These are phyloP conservation scores for Cyrtodaria siliqua DNA, from an alignment of 2,888 invertebrate genomes.

Conservation along the genomic window DNA sequence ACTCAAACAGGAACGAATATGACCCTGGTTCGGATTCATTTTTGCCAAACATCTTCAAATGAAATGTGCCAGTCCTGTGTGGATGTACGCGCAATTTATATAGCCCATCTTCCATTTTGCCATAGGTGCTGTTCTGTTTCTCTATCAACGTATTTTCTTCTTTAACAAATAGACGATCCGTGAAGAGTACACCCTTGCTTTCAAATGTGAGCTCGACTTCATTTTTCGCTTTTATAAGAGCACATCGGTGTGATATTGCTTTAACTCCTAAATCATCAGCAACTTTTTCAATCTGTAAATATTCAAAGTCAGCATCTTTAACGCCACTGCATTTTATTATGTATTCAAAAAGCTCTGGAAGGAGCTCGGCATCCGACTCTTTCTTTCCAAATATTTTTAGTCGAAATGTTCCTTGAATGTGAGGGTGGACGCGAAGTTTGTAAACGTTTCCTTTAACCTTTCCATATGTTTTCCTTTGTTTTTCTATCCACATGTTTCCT, in stretches of 20 bases:
- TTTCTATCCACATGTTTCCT: no score
- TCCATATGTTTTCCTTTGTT: no score
- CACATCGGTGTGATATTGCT: conserved; percentile 14
- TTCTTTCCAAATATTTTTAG: conserved; percentile 38
- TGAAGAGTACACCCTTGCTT: no score
- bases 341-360: conserved; percentile 37
- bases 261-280: conserved; percentile 19
- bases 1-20: conserved; percentile 29
- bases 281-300: conserved; percentile 16
- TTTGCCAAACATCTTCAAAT: conserved; percentile 40
- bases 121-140: background rate
- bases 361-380: background rate
- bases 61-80: conserved; percentile 34
- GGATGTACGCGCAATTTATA: conserved; percentile 40
- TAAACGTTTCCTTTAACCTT: conserved; percentile 1
- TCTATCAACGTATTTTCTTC: conserved; percentile 6
- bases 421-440: conserved; percentile 33
- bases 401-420: conserved; percentile 31
- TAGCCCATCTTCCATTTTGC: conserved; percentile 2
- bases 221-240: conserved; percentile 5
- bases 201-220: conserved; percentile 15
- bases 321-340: conserved; percentile 26
- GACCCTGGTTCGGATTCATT: conserved; percentile 13
- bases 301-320: conserved; percentile 28
- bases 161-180: conserved; percentile 12